Base-by-base conservation (phyloP, 2,113 vertebrate genomes). In the Stigmatopora argus region DNA sequence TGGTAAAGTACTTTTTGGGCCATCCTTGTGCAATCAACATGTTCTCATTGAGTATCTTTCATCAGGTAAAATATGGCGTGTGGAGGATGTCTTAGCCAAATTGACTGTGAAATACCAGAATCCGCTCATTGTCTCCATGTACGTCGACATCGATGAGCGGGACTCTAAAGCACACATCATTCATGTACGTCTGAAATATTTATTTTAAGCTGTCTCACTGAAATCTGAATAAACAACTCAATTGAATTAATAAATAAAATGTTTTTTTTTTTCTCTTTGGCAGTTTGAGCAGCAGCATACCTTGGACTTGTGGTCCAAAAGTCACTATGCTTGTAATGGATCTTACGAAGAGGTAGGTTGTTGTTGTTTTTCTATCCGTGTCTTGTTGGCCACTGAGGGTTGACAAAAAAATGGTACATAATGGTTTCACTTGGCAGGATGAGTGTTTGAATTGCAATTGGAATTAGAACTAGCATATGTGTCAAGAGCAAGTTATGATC, bases 201-300 rank as follows among this genome's bases (percentile, higher is more conserved):
- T 62, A 51, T 49, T 15, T 31, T 23, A 49, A 46, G 61, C 44
- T 64, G 12, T 64, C 3, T 53, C 23, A 35, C 26, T 63, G 9
- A 31, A 13, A 15, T 19, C 9, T 0, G 18, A 44, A 41, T 41
- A 10, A 41, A 41, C 7, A 41, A 41, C 1, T 7, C 6, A 41
- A 41, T 8, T 41, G 38, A 41, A 41, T 41, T 7, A 41, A 41
- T 41, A 51, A 68, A 69, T 77, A 64, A 78, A 47, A n/a, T n/a
- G n/a, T n/a, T n/a, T n/a, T n/a, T 8, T 41, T 41, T 41, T 81
- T 31, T 55, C 71, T 52, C 70, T 73, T 77, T 83, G 48, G 9
- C 68, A 98, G 96, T 92, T 97, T 66, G 96, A 98, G 71, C 96
- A 98, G 65, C 93, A 89, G 74, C 77, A 93, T 19, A 91, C 86